phyloP scores from a whole-genome alignment of 2,113 vertebrate genomes.

The Aptenodytes patagonicus region DNA sequence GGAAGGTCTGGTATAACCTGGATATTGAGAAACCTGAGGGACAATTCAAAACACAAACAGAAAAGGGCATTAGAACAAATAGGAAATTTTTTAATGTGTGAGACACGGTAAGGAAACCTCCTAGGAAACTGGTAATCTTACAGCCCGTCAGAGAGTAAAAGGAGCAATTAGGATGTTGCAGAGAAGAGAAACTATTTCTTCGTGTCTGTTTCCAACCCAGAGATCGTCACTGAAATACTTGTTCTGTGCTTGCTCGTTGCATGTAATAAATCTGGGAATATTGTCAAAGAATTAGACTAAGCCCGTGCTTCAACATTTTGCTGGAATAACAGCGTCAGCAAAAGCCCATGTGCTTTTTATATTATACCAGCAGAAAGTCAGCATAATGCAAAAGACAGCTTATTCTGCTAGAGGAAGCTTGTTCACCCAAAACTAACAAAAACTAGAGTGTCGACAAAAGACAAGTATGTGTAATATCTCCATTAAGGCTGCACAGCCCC shows the following conservation, averaged over 20 bases:
- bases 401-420: background rate
- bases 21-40: background rate
- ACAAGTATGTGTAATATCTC: background rate
- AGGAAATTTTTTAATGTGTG: background rate
- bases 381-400: background rate
- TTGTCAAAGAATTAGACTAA: constrained; percentile 36
- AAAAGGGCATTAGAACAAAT: background rate
- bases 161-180: background rate
- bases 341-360: constrained; percentile 25
- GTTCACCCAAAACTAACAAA: background rate
- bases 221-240: background rate
- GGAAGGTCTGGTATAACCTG: background rate
- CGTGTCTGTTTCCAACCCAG: background rate
- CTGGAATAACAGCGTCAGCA: background rate
- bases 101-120: background rate
- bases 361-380: constrained; percentile 5
- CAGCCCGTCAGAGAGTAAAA: background rate
- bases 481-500: background rate
- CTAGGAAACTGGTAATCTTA: background rate
- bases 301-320: constrained; percentile 12
- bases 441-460: background rate
- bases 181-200: constrained; percentile 19
- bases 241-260: constrained; percentile 11
- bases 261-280: constrained; percentile 47
- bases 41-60: background rate